These are phyloP conservation scores for Phymastichus coffea DNA, from an alignment of 1,140 invertebrate genomes.

Conservation along the genomic window DNA sequence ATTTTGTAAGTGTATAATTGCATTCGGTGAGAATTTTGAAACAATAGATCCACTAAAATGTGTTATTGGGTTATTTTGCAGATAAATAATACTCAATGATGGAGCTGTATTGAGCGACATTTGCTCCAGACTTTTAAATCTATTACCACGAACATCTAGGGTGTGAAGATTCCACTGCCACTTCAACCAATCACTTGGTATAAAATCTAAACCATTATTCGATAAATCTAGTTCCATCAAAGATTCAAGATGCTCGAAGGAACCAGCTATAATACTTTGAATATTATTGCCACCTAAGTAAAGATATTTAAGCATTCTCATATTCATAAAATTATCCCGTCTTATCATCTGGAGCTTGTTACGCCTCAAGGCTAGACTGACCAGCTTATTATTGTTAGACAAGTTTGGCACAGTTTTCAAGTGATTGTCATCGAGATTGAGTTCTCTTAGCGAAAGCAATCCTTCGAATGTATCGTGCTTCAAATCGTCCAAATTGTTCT, in stretches of 20 bases:
- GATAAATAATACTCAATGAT: conserved; percentile 33
- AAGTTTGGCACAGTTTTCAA: conserved; percentile 39
- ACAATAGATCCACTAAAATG: conserved; percentile 31
- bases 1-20: conserved; percentile 36
- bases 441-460: conserved; percentile 26
- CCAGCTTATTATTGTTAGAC: conserved; percentile 25
- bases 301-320: conserved; percentile 33
- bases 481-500: conserved; percentile 36
- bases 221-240: conserved; percentile 45
- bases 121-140: conserved; percentile 39
- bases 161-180: conserved; percentile 33
- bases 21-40: conserved; percentile 33
- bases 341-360: conserved; percentile 38
- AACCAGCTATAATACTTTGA: conserved; percentile 30
- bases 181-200: conserved; percentile 38
- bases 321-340: conserved; percentile 28
- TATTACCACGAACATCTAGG: conserved; percentile 42
- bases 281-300: conserved; percentile 42
- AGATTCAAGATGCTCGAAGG: conserved; percentile 34
- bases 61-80: conserved; percentile 38
- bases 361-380: conserved; percentile 36
- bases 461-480: conserved; percentile 28
- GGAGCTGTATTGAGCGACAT: conserved; percentile 33
- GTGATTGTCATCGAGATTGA: conserved; percentile 42
- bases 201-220: conserved; percentile 38